Evolutionary conservation across 2,113 vertebrate species (phyloP).

Genomic region (Pteronura brasiliensis): DNA sequence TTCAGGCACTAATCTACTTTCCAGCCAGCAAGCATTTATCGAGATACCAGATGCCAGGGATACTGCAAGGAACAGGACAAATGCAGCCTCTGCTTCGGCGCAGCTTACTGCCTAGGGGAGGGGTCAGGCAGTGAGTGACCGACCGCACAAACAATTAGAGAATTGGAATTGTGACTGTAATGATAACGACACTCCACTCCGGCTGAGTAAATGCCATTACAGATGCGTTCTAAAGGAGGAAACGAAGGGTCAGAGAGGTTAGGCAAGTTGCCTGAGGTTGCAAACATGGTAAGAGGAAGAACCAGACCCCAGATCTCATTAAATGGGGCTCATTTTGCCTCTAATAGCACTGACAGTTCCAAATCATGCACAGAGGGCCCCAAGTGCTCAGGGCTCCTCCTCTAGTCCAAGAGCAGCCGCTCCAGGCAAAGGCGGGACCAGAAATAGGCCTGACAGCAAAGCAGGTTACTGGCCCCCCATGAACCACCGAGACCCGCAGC

Average conservation of each 20-base stretch:
- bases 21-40: background rate
- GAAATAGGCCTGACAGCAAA: background rate
- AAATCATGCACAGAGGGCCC: background rate
- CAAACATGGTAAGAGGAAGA: background rate
- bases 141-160: background rate
- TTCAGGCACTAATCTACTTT: background rate
- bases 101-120: background rate
- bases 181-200: background rate
- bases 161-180: background rate
- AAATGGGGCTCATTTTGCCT: background rate
- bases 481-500: fast-evolving
- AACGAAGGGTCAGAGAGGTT: background rate
- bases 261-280: background rate
- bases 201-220: background rate
- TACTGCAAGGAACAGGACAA: background rate
- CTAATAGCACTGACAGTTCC: background rate
- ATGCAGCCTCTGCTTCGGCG: background rate
- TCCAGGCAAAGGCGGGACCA: background rate
- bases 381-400: background rate
- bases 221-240: background rate
- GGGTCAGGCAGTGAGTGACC: background rate
- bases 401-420: background rate
- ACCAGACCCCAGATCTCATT: background rate
- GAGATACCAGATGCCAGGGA: background rate
- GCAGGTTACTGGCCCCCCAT: background rate